Evolutionary conservation across 2,888 invertebrate genomes (phyloP), one percentile per base, ranked within the genome.

Genomic region (Caradrina clavipalpis): DNA sequence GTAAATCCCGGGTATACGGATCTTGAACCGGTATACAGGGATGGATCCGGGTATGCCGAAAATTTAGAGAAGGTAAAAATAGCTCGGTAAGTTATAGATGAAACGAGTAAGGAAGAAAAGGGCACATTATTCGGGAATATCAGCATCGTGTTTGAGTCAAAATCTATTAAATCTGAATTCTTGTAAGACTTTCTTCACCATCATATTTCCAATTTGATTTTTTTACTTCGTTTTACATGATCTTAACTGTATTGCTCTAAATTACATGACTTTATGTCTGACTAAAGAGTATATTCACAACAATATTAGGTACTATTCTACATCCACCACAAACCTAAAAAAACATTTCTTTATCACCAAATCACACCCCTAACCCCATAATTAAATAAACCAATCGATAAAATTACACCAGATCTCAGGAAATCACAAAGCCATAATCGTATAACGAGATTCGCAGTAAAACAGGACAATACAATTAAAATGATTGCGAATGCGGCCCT

Each of bases 371-470:
- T 58, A 68, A n/a, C 59, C 62, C 69, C 63, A 53, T 75, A 75
- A 82, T 81, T 73, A 78, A 81, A 82, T 81, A 80, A 87, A 79
- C 80, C 71, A 80, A 86, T 82, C 85, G 69, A 79, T 83, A 80
- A 67, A 58, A 93, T 93, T 91, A 91, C 92, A 84, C 80, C 89
- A 74, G 82, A 84, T 84, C 84, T 73, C 71, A 66, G 82, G 21
- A 83, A 83, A 83, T 83, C 84, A 83, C 80, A 80, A 80, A 76
- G 72, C 94, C 93, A 93, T 95, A 95, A 95, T 92, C 89, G 87
- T 94, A 93, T 80, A 77, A 95, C 91, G 93, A 92, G 95, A 96
- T 95, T 95, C 93, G 93, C 94, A 92, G 92, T 95, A 94, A 95
- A 95, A 92, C 89, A 91, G 92, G 90, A 94, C 93, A 94, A 94